phyloP scores from a whole-genome alignment of 2,797 vertebrate genomes.

The Myotis findleyi region DNA sequence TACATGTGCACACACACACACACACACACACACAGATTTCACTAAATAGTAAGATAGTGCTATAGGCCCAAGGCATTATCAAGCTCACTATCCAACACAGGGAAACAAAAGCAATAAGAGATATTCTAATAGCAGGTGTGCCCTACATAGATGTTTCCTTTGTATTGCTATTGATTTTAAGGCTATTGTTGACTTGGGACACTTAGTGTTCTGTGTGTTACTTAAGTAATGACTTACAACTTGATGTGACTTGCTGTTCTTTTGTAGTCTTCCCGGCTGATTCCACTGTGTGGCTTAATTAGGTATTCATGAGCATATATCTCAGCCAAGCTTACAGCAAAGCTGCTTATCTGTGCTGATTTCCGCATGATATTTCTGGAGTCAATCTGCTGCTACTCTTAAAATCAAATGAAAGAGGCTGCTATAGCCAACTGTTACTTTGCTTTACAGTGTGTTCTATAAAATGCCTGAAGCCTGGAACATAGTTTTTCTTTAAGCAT shows the following conservation, averaged over 20 bases:
- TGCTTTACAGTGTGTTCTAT: slow-evolving; percentile 37
- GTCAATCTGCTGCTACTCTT: slow-evolving; percentile 71
- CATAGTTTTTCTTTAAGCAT: background rate
- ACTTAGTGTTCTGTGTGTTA: background rate
- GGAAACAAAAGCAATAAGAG: background rate
- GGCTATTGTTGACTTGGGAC: background rate
- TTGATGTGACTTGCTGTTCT: background rate
- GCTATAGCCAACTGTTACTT: slow-evolving; percentile 57
- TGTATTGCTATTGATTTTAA: background rate
- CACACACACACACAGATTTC: background rate
- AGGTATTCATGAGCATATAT: slow-evolving; percentile 18
- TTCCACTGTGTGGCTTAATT: background rate
- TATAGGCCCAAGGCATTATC: background rate
- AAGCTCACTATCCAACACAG: background rate
- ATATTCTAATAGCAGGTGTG: background rate
- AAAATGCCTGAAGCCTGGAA: slow-evolving; percentile 40
- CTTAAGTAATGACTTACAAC: background rate
- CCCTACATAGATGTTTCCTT: background rate
- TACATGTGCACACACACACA: background rate
- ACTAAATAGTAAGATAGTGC: background rate
- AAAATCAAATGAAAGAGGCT: slow-evolving; percentile 67
- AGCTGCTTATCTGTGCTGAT: slow-evolving; percentile 37
- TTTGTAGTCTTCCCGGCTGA: slow-evolving; percentile 32
- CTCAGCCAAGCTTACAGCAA: slow-evolving; percentile 28
- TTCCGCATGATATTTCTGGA: slow-evolving; percentile 64